These are phyloP conservation scores for Notamacropus eugenii DNA, from an alignment of 2,797 vertebrate species.

Conservation along the genomic window DNA sequence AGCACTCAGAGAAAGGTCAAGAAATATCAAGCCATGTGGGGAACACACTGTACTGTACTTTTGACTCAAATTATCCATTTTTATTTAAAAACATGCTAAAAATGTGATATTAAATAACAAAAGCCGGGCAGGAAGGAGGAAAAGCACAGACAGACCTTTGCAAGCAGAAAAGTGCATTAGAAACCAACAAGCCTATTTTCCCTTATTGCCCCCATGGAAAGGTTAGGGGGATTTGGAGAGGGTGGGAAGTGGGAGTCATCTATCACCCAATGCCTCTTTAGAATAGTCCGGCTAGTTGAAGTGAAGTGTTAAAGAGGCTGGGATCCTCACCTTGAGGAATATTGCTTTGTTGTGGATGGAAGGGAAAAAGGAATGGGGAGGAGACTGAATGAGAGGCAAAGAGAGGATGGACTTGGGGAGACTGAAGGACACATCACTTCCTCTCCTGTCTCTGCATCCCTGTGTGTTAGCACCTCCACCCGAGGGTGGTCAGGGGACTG, in stretches of 20 bases:
- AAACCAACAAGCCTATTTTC: conserved; percentile 75
- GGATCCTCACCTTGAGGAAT: not conserved
- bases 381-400: not conserved
- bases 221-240: not conserved
- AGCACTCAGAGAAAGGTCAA: not conserved
- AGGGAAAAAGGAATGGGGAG: not conserved
- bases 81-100: conserved; percentile 90
- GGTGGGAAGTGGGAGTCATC: not conserved
- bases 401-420: not conserved
- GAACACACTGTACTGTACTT: conserved; percentile 65
- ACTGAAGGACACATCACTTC: not conserved
- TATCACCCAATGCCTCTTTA: rapidly evolving
- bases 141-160: conserved; percentile 73
- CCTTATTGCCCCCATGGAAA: not conserved
- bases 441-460: conserved; percentile 49
- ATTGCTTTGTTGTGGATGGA: not conserved
- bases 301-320: not conserved
- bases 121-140: conserved; percentile 77
- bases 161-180: conserved; percentile 84
- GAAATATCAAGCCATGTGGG: not conserved
- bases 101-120: conserved; percentile 81
- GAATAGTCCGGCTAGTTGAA: not conserved
- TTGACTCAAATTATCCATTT: conserved; percentile 79
- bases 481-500: conserved; percentile 66
- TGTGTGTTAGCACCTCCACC: conserved; percentile 75